Conservation (phyloP, 2,797 vertebrate genomes). For the Sarcoramphus papa region DNA sequence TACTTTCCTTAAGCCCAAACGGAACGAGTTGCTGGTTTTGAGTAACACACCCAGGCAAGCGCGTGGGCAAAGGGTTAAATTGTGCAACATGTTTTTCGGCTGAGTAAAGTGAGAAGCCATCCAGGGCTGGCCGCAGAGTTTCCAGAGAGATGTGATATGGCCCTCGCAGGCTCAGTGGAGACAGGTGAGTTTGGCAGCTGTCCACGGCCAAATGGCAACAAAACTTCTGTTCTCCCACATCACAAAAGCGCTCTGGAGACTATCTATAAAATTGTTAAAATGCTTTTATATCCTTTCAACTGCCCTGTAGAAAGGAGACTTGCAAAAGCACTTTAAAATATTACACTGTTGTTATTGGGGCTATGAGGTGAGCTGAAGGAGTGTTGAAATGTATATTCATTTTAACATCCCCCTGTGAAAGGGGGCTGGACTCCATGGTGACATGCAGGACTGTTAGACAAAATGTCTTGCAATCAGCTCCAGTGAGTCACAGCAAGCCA, state of each 20-base stretch:
- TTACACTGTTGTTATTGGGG: neutral
- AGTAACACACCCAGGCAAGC: neutral
- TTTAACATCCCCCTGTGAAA: neutral
- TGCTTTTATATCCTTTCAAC: slow-evolving; percentile 41
- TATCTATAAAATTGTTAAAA: slow-evolving; percentile 46
- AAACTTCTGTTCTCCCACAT: slow-evolving; percentile 40
- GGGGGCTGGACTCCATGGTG: neutral
- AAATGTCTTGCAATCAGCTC: neutral
- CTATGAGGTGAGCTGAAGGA: neutral
- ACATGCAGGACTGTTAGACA: neutral
- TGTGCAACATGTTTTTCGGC: neutral
- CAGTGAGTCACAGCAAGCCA: neutral
- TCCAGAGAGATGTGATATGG: slow-evolving; percentile 53
- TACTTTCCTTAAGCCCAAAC: neutral
- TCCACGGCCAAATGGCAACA: slow-evolving; percentile 47
- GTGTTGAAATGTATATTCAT: slow-evolving; percentile 18
- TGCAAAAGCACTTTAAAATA: slow-evolving; percentile 47
- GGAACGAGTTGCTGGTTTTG: neutral
- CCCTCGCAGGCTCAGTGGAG: neutral
- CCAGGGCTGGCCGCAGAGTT: neutral
- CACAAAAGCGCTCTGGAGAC: neutral
- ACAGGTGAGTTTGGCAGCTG: slow-evolving; percentile 71
- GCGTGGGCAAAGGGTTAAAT: slow-evolving; percentile 12
- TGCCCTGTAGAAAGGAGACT: slow-evolving; percentile 25
- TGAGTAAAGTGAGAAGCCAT: slow-evolving; percentile 62